These are phyloP conservation scores for Diglossa cyanea DNA, from an alignment of 2,797 vertebrate species.

Conservation along the genomic window DNA sequence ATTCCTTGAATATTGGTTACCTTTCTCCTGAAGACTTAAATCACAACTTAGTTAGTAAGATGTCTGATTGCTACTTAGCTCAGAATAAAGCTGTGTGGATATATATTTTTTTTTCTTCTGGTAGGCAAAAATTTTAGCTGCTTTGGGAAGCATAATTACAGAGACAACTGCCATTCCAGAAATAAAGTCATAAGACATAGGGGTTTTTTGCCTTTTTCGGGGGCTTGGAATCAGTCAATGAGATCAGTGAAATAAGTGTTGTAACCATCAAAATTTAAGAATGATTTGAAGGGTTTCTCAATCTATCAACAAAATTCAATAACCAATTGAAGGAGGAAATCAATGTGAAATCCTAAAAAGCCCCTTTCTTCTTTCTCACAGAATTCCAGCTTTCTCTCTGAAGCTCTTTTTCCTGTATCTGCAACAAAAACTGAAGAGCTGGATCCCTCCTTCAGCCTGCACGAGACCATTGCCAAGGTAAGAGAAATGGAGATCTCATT, in stretches of 20 bases:
- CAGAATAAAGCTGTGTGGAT: background rate
- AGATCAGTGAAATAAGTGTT: constrained; percentile 15
- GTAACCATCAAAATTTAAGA: constrained; percentile 26
- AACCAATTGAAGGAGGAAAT: constrained; percentile 45
- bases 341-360: constrained; percentile 41
- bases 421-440: constrained; percentile 74
- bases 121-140: background rate
- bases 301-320: constrained; percentile 56
- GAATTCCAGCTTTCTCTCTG: constrained; percentile 84
- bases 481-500: background rate
- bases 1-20: background rate
- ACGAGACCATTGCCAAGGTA: constrained; percentile 91
- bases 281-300: constrained; percentile 37
- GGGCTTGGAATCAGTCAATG: constrained; percentile 20
- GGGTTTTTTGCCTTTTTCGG: background rate
- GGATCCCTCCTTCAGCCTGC: constrained; percentile 86
- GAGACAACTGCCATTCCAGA: background rate
- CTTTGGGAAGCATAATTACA: background rate
- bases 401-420: constrained; percentile 81
- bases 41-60: background rate
- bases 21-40: background rate
- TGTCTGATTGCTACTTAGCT: background rate
- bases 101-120: background rate
- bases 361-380: constrained; percentile 63
- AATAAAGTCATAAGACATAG: background rate